phyloP scores from a whole-genome alignment of 2,888 invertebrate species.

The Pseudanteris insignis region DNA sequence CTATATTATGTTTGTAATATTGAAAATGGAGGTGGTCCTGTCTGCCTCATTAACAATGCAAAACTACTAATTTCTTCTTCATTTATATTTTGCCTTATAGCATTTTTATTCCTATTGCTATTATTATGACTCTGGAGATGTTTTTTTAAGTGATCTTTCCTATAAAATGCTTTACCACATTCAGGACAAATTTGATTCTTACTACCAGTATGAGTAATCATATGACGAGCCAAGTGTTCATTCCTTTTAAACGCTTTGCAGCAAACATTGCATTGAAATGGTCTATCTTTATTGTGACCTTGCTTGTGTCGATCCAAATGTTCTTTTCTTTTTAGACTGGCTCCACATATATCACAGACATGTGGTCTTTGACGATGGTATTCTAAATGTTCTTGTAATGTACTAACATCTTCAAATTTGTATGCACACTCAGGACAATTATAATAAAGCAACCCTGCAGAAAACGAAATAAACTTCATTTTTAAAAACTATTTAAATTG shows the following conservation, averaged over 20 bases:
- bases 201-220: conserved; percentile 84
- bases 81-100: conserved; percentile 56
- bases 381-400: conserved; percentile 73
- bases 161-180: conserved; percentile 78
- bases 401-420: conserved; percentile 59
- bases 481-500: neutral
- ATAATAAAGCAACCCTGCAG: conserved; percentile 59
- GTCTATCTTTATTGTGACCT: conserved; percentile 83
- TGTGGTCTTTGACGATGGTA: conserved; percentile 83
- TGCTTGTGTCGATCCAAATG: conserved; percentile 82
- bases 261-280: conserved; percentile 81
- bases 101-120: conserved; percentile 73
- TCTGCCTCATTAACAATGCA: conserved; percentile 62
- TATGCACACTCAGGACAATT: conserved; percentile 63
- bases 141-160: conserved; percentile 83
- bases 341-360: conserved; percentile 81
- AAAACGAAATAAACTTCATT: no score
- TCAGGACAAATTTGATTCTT: conserved; percentile 82
- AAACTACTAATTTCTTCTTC: conserved; percentile 58
- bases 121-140: conserved; percentile 82
- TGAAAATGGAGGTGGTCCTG: conserved; percentile 61
- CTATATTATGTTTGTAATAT: conserved; percentile 58
- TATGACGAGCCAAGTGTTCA: conserved; percentile 84
- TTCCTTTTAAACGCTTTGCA: conserved; percentile 83
- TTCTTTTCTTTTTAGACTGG: conserved; percentile 80